Base-by-base conservation (phyloP, 2,113 vertebrate species). In the Nibea albiflora region DNA sequence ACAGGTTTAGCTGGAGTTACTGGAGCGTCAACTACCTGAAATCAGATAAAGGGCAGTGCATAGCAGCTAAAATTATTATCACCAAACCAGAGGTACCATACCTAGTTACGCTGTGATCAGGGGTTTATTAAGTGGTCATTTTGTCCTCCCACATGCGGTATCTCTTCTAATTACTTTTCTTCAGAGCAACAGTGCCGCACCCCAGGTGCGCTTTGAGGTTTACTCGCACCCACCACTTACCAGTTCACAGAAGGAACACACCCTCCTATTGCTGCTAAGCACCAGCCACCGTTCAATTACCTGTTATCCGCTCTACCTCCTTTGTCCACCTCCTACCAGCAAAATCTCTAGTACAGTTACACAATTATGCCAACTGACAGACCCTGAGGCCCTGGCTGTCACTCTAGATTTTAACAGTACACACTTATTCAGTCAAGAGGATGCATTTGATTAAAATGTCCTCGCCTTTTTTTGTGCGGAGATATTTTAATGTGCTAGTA, bases 381-480 rank as follows among this genome's bases (percentile, higher is more conserved):
- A 86, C 3, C 75, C 26, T 72, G 54, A 78, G 5, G 46, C 71
- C 22, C 42, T 12, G 16, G 65, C 58, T 50, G 74, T 78, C 69
- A 39, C 65, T 78, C 35, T 53, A 73, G 35, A 63, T 52, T 72
- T 28, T 53, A 85, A 79, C 56, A 42, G 57, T 57, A n/a, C 66
- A 78, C 62, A 85, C 66, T 60, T 78, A 47, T 79, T 80, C 60
- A 77, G 58, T 80, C 53, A 81, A 82, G 63, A 39, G 35, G 35
- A 79, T 73, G 56, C 73, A 85, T 90, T 90, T 62, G 75, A 92
- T 90, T 91, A 69, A 90, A 90, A 85, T 75, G 56, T 69, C n/a
- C 35, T 71, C 52, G 16, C 46, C 6, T 88, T 86, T 85, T 71
- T 84, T 1, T 24, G 24, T 47, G 39, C 5, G 54, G 78, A 76